These are phyloP conservation scores for Crypturellus undulatus DNA, from an alignment of 2,113 vertebrate genomes.

Conservation along the genomic window DNA sequence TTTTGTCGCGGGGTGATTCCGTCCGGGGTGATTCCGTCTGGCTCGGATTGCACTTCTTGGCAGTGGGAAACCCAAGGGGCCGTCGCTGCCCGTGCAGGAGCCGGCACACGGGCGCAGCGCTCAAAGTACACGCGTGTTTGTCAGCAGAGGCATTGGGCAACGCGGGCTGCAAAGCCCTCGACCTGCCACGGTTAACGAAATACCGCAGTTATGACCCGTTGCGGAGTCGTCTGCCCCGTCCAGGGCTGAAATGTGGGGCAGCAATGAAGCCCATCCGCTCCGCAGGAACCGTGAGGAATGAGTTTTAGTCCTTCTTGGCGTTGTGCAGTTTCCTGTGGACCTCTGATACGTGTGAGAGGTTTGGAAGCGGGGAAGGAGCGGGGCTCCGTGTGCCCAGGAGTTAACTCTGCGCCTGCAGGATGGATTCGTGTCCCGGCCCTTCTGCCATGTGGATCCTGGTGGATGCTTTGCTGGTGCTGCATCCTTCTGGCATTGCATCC, in stretches of 20 bases:
- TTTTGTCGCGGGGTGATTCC: neutral
- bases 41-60: neutral
- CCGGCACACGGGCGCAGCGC: neutral
- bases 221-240: fast-evolving
- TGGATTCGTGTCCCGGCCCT: fast-evolving
- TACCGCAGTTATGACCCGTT: fast-evolving
- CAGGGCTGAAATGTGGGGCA: neutral
- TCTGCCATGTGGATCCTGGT: neutral
- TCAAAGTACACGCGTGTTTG: neutral
- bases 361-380: neutral
- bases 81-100: neutral
- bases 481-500: neutral
- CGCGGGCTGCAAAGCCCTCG: neutral
- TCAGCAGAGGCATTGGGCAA: neutral
- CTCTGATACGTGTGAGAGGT: neutral
- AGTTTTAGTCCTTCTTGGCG: constrained; percentile 26
- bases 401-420: constrained; percentile 23
- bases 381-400: fast-evolving
- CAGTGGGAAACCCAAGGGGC: neutral
- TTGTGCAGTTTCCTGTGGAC: neutral
- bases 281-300: neutral
- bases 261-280: constrained; percentile 37
- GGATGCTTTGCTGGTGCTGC: fast-evolving
- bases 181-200: neutral
- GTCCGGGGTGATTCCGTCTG: neutral